Base-by-base conservation (phyloP, 2,888 invertebrate species). In the Amphiduros pacificus region DNA sequence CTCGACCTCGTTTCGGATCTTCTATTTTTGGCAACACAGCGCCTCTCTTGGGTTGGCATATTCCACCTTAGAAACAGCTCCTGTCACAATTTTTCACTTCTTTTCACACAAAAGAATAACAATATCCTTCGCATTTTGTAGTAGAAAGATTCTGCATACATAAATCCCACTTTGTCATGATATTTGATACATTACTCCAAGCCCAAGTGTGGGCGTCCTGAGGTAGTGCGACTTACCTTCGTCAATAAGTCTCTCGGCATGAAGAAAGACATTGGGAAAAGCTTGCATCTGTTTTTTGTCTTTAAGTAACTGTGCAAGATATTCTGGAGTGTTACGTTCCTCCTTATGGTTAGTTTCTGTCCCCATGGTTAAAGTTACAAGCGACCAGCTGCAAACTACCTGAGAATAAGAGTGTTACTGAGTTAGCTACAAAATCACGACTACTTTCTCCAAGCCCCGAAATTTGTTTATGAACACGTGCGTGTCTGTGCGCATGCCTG, bases 281-380 rank as follows among this genome's bases (percentile, higher is more conserved):
- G 97, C 97, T 82, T 95, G 94, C 85, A 99, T 89, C 88, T 98
- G 97, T 88, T 98, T 98, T 88, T 97, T 94, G 89, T 99, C 99
- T 89, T 99, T 99, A 85, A 99, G 89, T 87, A 99, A 90, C 88
- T 99, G 98, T 85, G 98, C 96, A 88, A 99, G 89, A 88, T 99
- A 99, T 88, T 99, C 98, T 86, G 98, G 79, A 61, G 76, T 78
- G 55, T 65, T 68, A 31, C 66, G 63, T 48, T 70, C 69, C 22
- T 63, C 63, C 40, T 60, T 62, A n/a, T 6, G 4, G 54, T 61
- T 60, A 60, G 54, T 55, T 73, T 78, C 78, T 72, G 77, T 77
- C 69, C 77, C 79, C 79, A 79, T 79, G 74, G 58, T 58, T 58
- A 58, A 58, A 36, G 41, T 41, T 40, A 40, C 41, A 73, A 70